Evolutionary conservation across 2,113 vertebrate species (phyloP).

Genomic region (Phasianus colchicus): DNA sequence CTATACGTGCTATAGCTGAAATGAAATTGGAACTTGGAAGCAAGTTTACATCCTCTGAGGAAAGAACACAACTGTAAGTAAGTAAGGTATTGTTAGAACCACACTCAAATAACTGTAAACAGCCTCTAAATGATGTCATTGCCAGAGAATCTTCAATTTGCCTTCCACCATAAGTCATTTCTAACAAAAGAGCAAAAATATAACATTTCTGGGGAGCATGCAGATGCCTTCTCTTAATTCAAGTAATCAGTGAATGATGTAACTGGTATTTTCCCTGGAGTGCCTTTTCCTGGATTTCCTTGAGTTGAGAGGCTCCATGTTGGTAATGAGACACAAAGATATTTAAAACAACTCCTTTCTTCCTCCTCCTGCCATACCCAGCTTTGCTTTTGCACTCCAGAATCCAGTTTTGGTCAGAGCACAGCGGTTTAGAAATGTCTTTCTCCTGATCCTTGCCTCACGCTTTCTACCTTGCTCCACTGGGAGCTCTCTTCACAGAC

Average conservation of each 20-base stretch:
- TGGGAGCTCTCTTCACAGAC: neutral
- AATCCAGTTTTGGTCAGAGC: neutral
- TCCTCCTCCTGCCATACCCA: neutral
- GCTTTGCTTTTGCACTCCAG: neutral
- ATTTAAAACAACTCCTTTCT: neutral
- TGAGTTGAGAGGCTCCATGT: neutral
- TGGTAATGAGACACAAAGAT: neutral
- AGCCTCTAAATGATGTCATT: neutral
- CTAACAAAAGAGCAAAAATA: neutral
- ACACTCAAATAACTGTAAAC: neutral
- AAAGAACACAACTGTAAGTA: neutral
- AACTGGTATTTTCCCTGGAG: neutral
- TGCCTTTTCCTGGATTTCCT: neutral
- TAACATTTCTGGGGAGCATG: neutral
- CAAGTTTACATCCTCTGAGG: neutral
- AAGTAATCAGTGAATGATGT: neutral
- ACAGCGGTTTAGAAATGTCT: neutral
- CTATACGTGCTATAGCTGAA: neutral
- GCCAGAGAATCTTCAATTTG: neutral
- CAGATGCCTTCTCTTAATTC: neutral
- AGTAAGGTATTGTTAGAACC: neutral
- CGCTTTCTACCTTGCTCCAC: neutral
- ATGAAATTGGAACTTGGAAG: neutral
- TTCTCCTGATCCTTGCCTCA: neutral
- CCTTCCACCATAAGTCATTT: neutral